Base-by-base conservation (phyloP, 2,888 invertebrate genomes). In the Ctena decussata region DNA sequence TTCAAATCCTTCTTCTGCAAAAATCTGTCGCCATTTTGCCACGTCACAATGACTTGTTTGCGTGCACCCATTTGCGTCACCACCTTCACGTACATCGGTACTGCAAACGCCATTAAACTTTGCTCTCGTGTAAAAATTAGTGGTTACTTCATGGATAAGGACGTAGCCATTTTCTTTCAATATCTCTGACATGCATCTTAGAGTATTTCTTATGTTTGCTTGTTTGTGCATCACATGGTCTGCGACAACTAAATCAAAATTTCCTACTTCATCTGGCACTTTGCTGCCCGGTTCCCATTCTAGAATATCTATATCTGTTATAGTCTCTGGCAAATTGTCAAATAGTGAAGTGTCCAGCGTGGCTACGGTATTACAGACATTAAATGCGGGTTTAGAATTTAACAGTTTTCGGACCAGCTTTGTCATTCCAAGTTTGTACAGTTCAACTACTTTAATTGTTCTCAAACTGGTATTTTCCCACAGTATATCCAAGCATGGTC, bases 341-440 rank as follows among this genome's bases (percentile, higher is more conserved):
- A 72, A 57, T 37, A 84, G 41, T 27, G 85, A 96, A 53, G 5
- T 3, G n/a, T 49, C n/a, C 49, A 3, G 12, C 11, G 49, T 49
- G 21, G 96, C 96, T 0, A 97, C 96, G 37, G 97, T 96, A 46
- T 97, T 96, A 78, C 98, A 97, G 37, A 97, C 93, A 94, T 96
- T 87, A 11, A 95, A 96, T 96, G 97, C 97, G 70, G 98, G 98
- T 96, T 98, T 98, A 24, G 96, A 96, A 95, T 97, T 97, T 35
- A 94, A 77, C 41, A 90, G 83, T 24, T 92, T 87, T 11, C 91
- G 83, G 12, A 94, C 82, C 24, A 84, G 75, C 5, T 89, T 76
- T 74, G 89, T 92, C 49, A 95, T 35, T 11, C 84, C 78, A n/a
- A 80, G 71, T 5, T 90, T 89, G 39, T 88, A 97, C 11, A 97